These are phyloP conservation scores for Ornithoptera alexandrae DNA, from an alignment of 2,888 invertebrate genomes.

Conservation along the genomic window DNA sequence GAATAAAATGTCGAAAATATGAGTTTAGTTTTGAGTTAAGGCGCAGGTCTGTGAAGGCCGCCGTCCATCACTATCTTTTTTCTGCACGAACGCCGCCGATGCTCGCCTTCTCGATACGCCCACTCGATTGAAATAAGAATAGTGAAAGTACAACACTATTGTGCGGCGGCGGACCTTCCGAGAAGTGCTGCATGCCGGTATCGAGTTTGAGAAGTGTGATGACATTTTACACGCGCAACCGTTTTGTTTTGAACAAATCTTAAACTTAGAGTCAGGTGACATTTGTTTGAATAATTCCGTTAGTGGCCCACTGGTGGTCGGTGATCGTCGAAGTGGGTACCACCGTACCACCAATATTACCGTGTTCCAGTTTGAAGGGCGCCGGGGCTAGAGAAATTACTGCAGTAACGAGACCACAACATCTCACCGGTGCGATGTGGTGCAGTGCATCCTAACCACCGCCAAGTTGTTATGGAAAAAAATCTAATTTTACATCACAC, in stretches of 20 bases:
- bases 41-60: constrained; percentile 57
- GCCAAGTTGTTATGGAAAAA: no score
- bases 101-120: constrained; percentile 64
- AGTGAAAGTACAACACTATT: constrained; percentile 65
- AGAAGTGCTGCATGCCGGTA: constrained; percentile 53
- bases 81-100: constrained; percentile 71
- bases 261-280: not conserved
- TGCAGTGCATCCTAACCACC: no score
- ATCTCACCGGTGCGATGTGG: no score
- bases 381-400: no score
- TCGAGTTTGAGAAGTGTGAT: constrained; percentile 42
- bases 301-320: no score
- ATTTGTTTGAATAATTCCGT: no score
- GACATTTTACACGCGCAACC: constrained; percentile 36
- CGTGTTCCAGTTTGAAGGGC: no score
- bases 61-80: constrained; percentile 74
- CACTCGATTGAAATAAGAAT: constrained; percentile 76
- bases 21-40: constrained; percentile 59
- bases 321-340: no score
- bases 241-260: not conserved
- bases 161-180: constrained; percentile 48
- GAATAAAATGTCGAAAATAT: constrained; percentile 63
- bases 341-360: no score
- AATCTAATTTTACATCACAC: no score
- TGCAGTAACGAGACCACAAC: no score